Evolutionary conservation across 2,888 invertebrate genomes (phyloP).

Genomic region (Polydrusus pterygomalis): DNA sequence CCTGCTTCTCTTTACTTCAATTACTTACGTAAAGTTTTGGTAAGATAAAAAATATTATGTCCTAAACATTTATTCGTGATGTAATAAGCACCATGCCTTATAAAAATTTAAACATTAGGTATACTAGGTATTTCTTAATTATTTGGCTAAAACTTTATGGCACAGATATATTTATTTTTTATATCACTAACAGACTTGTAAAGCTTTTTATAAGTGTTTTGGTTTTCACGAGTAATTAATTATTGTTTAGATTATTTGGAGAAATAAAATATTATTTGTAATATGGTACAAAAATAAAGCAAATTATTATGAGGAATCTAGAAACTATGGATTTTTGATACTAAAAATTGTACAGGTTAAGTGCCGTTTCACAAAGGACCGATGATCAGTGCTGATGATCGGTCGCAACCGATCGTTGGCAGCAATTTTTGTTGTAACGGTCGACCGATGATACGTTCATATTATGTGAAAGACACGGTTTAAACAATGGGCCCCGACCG

Average conservation of each 20-base stretch:
- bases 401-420: no score
- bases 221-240: conserved; percentile 18
- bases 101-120: conserved; percentile 22
- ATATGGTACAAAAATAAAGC: conserved; percentile 5
- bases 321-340: neutral
- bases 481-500: no score
- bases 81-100: conserved; percentile 12
- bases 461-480: no score
- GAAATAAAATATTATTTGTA: neutral
- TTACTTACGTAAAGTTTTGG: no score
- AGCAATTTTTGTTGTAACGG: no score
- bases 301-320: conserved; percentile 5
- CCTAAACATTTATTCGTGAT: no score
- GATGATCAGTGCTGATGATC: no score
- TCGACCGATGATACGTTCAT: no score
- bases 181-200: conserved; percentile 49
- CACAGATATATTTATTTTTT: conserved; percentile 40
- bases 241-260: neutral
- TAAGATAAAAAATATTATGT: no score
- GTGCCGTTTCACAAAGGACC: no score
- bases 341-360: conserved; percentile 1
- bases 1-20: no score
- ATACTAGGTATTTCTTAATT: conserved; percentile 29
- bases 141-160: conserved; percentile 41
- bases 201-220: conserved; percentile 45